phyloP scores from a whole-genome alignment of 2,797 vertebrate genomes.

The Rhinoraja longicauda region DNA sequence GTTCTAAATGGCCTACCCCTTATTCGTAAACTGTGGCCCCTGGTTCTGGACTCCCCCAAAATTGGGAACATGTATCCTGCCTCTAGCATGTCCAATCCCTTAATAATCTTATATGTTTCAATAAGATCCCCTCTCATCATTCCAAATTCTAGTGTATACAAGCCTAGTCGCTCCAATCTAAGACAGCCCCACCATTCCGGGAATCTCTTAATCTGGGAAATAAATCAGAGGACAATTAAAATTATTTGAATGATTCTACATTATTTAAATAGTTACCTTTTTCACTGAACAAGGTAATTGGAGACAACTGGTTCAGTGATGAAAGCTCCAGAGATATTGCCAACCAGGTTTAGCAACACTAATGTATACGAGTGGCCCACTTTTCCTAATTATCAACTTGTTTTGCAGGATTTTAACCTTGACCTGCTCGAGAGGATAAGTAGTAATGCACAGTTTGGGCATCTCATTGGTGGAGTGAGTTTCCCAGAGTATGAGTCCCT shows the following conservation, averaged over 20 bases:
- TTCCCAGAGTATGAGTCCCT: too few relatives aligned
- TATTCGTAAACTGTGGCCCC: too few relatives aligned
- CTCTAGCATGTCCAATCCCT: too few relatives aligned
- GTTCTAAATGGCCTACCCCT: too few relatives aligned
- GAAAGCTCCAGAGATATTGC: not conserved
- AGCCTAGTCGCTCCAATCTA: too few relatives aligned
- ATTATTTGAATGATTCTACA: not conserved
- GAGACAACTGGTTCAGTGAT: not conserved
- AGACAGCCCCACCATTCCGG: too few relatives aligned
- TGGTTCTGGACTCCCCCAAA: too few relatives aligned
- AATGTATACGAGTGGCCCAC: not conserved
- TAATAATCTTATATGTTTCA: too few relatives aligned
- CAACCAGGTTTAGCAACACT: not conserved
- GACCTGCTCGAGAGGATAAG: not conserved
- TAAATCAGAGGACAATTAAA: not conserved
- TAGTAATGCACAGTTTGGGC: not conserved
- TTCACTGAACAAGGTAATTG: not conserved
- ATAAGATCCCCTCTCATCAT: too few relatives aligned
- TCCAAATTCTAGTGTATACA: too few relatives aligned
- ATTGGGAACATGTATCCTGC: too few relatives aligned
- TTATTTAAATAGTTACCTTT: not conserved
- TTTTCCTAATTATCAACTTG: not conserved
- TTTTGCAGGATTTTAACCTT: not conserved
- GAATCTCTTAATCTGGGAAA: not conserved
- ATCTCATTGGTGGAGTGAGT: not conserved